phyloP scores from a whole-genome alignment of 1,140 invertebrate genomes.

The Eurytemora carolleeae region DNA sequence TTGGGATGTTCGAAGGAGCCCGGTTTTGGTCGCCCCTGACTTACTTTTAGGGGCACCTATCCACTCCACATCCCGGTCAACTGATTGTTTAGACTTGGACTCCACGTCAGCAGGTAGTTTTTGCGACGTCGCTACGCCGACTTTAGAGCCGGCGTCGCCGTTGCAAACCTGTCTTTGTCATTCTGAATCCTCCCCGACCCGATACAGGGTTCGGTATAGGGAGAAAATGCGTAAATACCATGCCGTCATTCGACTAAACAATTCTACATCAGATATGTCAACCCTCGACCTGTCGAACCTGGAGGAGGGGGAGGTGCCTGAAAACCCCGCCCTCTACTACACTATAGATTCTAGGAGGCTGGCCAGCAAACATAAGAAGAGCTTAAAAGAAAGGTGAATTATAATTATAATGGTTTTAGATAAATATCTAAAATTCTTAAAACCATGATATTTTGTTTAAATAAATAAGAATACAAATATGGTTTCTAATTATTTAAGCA shows the following conservation, averaged over 20 bases:
- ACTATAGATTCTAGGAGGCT: constrained; percentile 4
- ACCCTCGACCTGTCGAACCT: neutral
- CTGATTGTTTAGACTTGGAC: neutral
- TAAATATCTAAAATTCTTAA: no score
- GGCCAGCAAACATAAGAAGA: constrained; percentile 10
- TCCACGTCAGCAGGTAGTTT: neutral
- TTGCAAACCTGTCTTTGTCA: neutral
- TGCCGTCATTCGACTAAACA: neutral
- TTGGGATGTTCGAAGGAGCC: neutral
- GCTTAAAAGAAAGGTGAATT: constrained; percentile 2
- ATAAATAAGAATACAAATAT: no score
- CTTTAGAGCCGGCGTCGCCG: neutral
- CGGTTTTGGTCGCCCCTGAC: neutral
- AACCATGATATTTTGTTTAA: no score
- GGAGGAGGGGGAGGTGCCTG: neutral
- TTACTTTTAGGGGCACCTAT: no score
- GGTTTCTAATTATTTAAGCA: no score
- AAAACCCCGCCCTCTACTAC: constrained; percentile 1
- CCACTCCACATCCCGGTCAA: neutral
- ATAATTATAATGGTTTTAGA: no score
- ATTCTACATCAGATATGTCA: neutral
- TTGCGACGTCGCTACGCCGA: neutral
- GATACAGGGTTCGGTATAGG: neutral
- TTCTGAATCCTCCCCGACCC: neutral
- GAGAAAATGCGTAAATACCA: neutral